Conservation (phyloP, 1,140 invertebrate species). For the Pseudachorutes palmiensis region DNA sequence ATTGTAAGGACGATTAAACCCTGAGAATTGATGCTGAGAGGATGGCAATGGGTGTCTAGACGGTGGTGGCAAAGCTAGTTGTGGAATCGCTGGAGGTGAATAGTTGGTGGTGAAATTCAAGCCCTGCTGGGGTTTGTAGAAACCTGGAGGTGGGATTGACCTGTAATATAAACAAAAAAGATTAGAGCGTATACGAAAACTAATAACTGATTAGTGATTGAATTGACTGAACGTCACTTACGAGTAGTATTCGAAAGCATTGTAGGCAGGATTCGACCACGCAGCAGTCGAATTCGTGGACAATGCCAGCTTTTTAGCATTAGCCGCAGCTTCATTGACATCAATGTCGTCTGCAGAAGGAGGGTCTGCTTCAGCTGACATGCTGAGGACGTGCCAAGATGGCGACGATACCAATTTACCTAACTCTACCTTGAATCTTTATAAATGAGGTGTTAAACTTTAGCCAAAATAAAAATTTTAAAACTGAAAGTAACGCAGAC, state of each 20-base stretch:
- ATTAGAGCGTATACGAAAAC: background rate
- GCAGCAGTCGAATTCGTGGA: conserved; percentile 1
- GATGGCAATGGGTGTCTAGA: background rate
- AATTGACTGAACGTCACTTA: conserved; percentile 1
- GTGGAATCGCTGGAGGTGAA: conserved; percentile 3
- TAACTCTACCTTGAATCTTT: background rate
- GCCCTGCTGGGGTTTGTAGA: background rate
- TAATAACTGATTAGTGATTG: background rate
- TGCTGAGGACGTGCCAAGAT: no score
- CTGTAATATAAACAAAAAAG: background rate
- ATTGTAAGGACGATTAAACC: background rate
- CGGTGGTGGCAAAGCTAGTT: background rate
- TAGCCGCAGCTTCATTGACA: conserved; percentile 11
- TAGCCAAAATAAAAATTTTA: no score
- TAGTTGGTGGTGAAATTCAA: background rate
- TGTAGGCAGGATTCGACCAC: background rate
- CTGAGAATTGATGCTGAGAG: background rate
- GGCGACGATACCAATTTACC: no score
- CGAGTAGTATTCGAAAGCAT: background rate
- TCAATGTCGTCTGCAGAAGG: conserved; percentile 10
- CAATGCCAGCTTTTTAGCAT: conserved; percentile 10
- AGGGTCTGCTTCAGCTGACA: background rate
- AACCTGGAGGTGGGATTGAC: background rate
- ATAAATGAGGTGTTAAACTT: no score
- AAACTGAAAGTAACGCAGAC: no score